Evolutionary conservation across 2,797 vertebrate species (phyloP).

Genomic region (Darevskia nairensis): DNA sequence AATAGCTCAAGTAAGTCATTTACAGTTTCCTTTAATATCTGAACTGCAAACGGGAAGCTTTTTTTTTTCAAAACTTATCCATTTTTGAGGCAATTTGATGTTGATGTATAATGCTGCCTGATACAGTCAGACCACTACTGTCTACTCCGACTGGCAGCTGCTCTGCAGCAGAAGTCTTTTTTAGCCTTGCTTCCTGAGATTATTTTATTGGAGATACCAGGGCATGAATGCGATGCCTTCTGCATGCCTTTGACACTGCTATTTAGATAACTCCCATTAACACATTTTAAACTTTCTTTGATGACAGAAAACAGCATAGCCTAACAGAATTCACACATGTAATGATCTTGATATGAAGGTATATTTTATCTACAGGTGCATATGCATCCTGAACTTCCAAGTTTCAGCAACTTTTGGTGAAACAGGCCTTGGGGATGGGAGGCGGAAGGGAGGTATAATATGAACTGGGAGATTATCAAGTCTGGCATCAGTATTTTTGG

Average conservation of each 20-base stretch:
- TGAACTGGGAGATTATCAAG: background rate
- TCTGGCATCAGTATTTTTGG: constrained; percentile 7
- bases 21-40: background rate
- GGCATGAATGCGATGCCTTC: background rate
- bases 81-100: background rate
- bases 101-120: background rate
- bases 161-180: background rate
- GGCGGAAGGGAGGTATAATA: background rate
- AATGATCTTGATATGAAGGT: constrained; percentile 3
- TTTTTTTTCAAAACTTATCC: background rate
- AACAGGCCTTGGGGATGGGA: background rate
- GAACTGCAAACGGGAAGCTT: background rate
- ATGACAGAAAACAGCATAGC: background rate
- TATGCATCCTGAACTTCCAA: background rate
- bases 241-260: background rate
- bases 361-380: background rate
- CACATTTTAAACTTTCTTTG: constrained; percentile 11
- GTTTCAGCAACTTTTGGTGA: background rate
- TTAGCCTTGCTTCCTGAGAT: background rate
- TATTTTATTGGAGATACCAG: background rate
- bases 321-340: constrained; percentile 35
- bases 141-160: background rate
- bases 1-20: background rate
- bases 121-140: background rate
- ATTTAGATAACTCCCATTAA: constrained; percentile 24